Evolutionary conservation across 1,140 invertebrate species (phyloP).

Genomic region (Berghia stephanieae): DNA sequence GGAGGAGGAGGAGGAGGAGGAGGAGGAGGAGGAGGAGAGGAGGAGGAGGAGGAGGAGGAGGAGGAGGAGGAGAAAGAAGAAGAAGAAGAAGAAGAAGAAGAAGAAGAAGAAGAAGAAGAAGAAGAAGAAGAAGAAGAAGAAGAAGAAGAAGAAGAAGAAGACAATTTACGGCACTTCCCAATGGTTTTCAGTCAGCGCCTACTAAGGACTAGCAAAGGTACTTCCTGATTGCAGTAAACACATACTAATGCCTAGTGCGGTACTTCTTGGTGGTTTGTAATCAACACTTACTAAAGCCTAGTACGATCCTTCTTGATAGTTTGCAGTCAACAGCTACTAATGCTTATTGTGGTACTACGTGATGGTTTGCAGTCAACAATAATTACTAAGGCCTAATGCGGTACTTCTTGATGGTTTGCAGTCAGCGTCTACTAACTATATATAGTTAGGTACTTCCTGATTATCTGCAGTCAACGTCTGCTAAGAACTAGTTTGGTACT

Average conservation of each 20-base stretch:
- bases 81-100: slow-evolving; percentile 8
- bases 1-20: background rate
- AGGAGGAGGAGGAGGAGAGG: background rate
- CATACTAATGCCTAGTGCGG: background rate
- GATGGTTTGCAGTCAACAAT: no score
- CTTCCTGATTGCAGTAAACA: background rate
- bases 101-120: background rate
- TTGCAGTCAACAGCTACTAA: background rate
- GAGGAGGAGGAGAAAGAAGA: background rate
- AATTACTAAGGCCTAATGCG: no score
- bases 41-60: background rate
- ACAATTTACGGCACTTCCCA: background rate
- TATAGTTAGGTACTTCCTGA: no score
- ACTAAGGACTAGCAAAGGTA: no score
- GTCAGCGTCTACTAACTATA: no score
- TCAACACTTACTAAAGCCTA: background rate
- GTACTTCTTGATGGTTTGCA: no score
- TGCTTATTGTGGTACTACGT: no score
- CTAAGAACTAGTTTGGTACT: no score
- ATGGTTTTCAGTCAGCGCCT: background rate
- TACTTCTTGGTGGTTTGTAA: background rate
- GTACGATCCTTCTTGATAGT: background rate
- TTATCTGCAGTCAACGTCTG: no score
- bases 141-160: background rate
- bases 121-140: background rate